phyloP scores from a whole-genome alignment of 2,888 invertebrate species.

The Spilosoma lubricipeda region DNA sequence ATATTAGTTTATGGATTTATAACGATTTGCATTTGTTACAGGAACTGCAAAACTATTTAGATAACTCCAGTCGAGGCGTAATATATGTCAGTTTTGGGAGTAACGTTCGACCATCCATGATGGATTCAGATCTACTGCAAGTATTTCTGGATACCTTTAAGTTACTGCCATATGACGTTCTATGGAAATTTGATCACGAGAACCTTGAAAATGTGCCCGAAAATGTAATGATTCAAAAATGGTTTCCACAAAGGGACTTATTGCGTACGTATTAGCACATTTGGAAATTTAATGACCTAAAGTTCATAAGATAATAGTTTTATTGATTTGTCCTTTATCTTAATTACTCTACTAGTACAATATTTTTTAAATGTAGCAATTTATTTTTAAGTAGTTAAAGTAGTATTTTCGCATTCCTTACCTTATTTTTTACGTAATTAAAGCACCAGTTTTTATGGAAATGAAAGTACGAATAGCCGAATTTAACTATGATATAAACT shows the following conservation, averaged over 20 bases:
- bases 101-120: conserved; percentile 28
- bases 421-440: too few species aligned
- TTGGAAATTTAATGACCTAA: not conserved
- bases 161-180: not conserved
- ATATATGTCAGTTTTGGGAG: conserved; percentile 40
- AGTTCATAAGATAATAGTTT: not conserved
- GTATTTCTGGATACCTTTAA: not conserved
- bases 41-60: conserved; percentile 15
- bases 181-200: conserved; percentile 41
- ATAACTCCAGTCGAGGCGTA: conserved; percentile 30
- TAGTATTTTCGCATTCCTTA: too few species aligned
- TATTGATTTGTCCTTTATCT: not conserved
- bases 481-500: too few species aligned
- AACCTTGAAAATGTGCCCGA: conserved; percentile 28
- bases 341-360: not conserved
- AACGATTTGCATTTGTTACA: not conserved
- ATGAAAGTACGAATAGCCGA: too few species aligned
- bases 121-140: conserved; percentile 15
- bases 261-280: conserved; percentile 3
- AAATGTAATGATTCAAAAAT: conserved; percentile 27
- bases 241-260: not conserved
- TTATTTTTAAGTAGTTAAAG: too few species aligned
- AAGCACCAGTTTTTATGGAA: too few species aligned
- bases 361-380: too few species aligned
- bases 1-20: not conserved